Percentiles rank a stretch among this genome's conserved stretches.
Conservation (phyloP, 2,113 vertebrate genomes). For the Felis catus region DNA sequence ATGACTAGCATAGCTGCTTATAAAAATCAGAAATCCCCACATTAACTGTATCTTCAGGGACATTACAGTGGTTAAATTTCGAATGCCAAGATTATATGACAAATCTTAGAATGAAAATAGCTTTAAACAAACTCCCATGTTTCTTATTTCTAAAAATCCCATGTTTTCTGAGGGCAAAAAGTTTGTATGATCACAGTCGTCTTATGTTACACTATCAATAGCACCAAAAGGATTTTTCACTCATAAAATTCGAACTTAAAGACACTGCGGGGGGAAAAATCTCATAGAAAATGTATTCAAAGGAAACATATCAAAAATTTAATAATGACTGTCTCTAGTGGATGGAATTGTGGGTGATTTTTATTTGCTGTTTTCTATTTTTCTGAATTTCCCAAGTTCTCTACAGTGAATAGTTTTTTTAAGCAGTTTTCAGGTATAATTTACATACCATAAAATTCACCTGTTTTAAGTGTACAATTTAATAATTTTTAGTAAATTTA, state of each 20-base stretch:
- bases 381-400: constrained; percentile 6
- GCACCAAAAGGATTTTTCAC: not conserved
- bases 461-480: not conserved
- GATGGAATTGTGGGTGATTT: not conserved
- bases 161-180: not conserved
- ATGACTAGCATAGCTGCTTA: not conserved
- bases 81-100: not conserved
- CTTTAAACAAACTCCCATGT: not conserved
- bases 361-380: not conserved
- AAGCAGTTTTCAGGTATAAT: not conserved
- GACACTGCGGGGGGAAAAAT: not conserved
- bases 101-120: not conserved
- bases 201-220: not conserved
- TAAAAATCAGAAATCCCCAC: not conserved
- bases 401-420: not conserved
- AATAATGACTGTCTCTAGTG: not conserved
- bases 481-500: not conserved
- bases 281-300: not conserved
- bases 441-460: not conserved
- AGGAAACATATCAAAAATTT: not conserved
- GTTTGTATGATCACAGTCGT: not conserved
- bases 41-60: not conserved
- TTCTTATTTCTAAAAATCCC: not conserved
- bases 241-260: constrained; percentile 29
- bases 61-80: not conserved